A percentile compares a stretch with the other conserved stretches of the same genome.
These are phyloP conservation scores for Berghia stephanieae DNA, from an alignment of 1,140 invertebrate genomes.

Conservation along the genomic window DNA sequence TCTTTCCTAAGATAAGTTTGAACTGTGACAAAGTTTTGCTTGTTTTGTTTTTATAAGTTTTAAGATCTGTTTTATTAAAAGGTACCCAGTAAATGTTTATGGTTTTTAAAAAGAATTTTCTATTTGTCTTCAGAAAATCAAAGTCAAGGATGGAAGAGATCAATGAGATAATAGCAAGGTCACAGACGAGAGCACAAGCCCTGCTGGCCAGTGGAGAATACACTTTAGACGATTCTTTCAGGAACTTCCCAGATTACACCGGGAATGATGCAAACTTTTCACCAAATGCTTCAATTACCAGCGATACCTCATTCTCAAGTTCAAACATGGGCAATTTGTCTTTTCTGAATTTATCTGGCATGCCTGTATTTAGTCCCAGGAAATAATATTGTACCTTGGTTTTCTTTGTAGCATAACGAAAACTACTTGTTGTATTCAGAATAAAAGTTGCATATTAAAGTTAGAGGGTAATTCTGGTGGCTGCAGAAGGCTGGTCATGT, in stretches of 20 bases:
- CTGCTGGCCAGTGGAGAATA: conserved; percentile 53
- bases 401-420: too few relatives aligned
- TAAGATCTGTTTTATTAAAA: too few relatives aligned
- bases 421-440: too few relatives aligned
- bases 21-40: too few relatives aligned
- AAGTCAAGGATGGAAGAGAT: conserved; percentile 61
- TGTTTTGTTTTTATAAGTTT: too few relatives aligned
- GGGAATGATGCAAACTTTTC: conserved; percentile 20
- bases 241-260: conserved; percentile 33
- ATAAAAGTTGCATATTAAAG: too few relatives aligned
- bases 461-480: too few relatives aligned
- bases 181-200: conserved; percentile 57
- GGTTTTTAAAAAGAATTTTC: not conserved
- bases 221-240: conserved; percentile 37
- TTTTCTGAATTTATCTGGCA: conserved; percentile 37
- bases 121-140: conserved; percentile 46
- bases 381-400: not conserved
- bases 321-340: conserved; percentile 31
- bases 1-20: too few relatives aligned
- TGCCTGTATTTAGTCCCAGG: not conserved
- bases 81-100: too few relatives aligned
- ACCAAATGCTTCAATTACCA: conserved; percentile 33
- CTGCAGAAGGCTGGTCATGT: too few relatives aligned
- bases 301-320: conserved; percentile 32
- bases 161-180: conserved; percentile 61